Evolutionary conservation across 2,888 invertebrate species (phyloP).

Genomic region (Octonoba sinensis): DNA sequence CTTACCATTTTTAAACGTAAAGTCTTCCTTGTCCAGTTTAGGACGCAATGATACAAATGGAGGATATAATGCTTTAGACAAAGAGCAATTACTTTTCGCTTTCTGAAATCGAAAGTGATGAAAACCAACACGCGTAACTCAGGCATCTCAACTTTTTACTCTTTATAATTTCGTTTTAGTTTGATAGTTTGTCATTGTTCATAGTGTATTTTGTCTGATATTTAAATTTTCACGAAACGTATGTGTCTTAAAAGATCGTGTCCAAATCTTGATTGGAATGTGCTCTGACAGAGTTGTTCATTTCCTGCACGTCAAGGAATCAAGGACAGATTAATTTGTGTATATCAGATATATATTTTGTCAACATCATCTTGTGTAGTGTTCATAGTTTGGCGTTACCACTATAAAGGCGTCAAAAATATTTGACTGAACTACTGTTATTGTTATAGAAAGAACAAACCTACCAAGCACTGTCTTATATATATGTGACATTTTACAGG

Average conservation of each 20-base stretch:
- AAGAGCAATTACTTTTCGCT: no score
- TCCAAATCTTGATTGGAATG: constrained; percentile 1
- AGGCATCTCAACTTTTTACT: constrained; percentile 52
- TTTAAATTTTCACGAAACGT: constrained; percentile 4
- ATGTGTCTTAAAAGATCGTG: constrained; percentile 9
- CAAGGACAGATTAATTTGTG: constrained; percentile 11
- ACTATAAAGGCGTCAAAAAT: no score
- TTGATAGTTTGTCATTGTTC: constrained; percentile 11
- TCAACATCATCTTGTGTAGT: constrained; percentile 3
- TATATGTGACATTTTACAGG: no score
- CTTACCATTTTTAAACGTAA: constrained; percentile 20
- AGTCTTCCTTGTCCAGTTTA: constrained; percentile 21
- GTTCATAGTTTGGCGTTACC: no score
- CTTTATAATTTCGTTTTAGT: constrained; percentile 26
- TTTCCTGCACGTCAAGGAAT: neutral
- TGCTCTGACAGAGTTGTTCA: neutral
- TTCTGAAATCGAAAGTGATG: neutral
- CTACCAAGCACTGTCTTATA: no score
- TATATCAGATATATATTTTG: constrained; percentile 25
- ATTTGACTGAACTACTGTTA: no score
- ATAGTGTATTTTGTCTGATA: constrained; percentile 19
- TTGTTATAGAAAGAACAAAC: no score
- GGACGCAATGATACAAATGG: neutral
- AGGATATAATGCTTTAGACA: no score
- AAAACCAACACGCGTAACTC: constrained; percentile 17